Evolutionary conservation across 92 coral and sea anemone species (phyloP).

Genomic region (Porites cylindrica): DNA sequence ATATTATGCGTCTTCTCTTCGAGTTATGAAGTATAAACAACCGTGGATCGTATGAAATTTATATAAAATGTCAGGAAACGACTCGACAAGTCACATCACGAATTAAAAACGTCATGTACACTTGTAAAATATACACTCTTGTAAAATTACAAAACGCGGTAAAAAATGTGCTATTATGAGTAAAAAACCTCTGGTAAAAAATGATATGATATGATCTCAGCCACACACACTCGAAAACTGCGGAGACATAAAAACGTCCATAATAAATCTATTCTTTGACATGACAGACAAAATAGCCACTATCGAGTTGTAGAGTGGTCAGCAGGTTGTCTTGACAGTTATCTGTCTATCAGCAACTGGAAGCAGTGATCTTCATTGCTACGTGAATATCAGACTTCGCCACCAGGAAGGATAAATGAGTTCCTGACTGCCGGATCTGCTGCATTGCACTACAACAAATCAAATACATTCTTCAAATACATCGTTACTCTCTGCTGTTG

Average conservation of each 20-base stretch:
- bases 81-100: neutral
- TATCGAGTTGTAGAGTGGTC: neutral
- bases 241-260: neutral
- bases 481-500: neutral
- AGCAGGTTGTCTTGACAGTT: neutral
- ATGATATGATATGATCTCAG: neutral
- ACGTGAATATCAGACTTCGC: constrained; percentile 98
- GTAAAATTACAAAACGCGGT: neutral
- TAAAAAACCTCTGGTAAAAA: neutral
- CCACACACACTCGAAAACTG: neutral
- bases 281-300: neutral
- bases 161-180: neutral
- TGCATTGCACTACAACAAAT: constrained; percentile 88
- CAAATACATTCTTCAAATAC: neutral
- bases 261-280: neutral
- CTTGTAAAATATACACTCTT: constrained; percentile 3
- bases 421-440: constrained; percentile 95
- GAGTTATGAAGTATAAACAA: neutral
- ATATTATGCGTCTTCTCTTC: constrained; percentile 1
- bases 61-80: neutral
- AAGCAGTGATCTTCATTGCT: constrained; percentile 99
- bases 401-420: constrained; percentile 89
- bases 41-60: neutral
- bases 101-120: neutral
- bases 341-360: constrained; percentile 77